These are phyloP conservation scores for Hippasteria phrygiana DNA, from an alignment of 53 echinoderm and acorn worm genomes.

Conservation along the genomic window DNA sequence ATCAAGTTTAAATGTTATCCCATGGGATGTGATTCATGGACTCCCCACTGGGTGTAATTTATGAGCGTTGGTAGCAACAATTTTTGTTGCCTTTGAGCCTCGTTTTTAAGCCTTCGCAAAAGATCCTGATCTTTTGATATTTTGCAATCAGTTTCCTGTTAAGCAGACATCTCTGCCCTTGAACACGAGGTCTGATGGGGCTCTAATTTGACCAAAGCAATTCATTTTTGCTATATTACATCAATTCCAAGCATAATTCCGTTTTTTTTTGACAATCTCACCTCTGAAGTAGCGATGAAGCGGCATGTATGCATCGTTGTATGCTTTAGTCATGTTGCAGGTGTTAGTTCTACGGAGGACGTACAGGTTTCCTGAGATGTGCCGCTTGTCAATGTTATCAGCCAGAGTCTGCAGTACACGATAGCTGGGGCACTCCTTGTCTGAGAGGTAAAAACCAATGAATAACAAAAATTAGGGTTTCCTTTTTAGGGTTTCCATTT, in stretches of 20 bases:
- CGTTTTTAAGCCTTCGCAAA: no score
- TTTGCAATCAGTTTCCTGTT: no score
- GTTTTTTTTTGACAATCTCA: not conserved
- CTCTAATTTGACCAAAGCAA: not conserved
- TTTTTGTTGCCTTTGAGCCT: no score
- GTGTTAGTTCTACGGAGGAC: constrained; percentile 53
- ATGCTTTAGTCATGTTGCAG: constrained; percentile 49
- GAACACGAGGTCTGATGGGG: no score
- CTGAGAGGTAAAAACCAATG: constrained; percentile 8
- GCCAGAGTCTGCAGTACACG: not conserved
- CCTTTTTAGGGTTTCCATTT: no score
- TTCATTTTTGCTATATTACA: not conserved
- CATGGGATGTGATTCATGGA: not conserved
- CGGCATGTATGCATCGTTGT: constrained; percentile 50
- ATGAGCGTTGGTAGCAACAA: no score
- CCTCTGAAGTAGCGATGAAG: constrained; percentile 66
- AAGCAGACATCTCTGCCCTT: no score
- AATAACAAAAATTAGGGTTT: no score
- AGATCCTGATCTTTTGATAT: no score
- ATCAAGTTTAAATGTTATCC: not conserved
- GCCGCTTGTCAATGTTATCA: constrained; percentile 49
- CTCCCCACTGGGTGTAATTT: no score
- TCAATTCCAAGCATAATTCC: not conserved
- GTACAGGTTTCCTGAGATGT: constrained; percentile 27
- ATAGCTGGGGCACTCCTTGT: constrained; percentile 66